A percentile compares a stretch with the other conserved stretches of the same genome.
phyloP scores from a whole-genome alignment of 2,797 vertebrate species.

The Nyctibius grandis region DNA sequence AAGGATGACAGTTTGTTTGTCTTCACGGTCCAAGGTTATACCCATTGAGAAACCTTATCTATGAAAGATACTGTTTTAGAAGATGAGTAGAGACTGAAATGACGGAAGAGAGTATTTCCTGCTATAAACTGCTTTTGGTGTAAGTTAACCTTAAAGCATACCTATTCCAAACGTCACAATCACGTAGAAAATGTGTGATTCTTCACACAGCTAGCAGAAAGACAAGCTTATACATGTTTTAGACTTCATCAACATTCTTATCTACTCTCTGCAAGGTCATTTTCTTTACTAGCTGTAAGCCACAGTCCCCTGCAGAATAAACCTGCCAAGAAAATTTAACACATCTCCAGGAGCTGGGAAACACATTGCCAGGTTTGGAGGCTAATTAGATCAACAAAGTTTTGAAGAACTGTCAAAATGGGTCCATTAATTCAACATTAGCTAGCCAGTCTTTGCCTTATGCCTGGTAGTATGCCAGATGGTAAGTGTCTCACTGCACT shows the following conservation, averaged over 20 bases:
- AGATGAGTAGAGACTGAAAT: not conserved
- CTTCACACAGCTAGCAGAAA: not conserved
- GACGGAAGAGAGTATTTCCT: not conserved
- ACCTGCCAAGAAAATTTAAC: not conserved
- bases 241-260: not conserved
- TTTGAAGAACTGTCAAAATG: not conserved
- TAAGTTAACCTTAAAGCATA: not conserved
- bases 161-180: not conserved
- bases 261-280: not conserved
- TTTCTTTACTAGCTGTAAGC: not conserved
- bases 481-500: not conserved
- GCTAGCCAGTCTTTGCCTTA: not conserved
- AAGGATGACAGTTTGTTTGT: slow-evolving; percentile 1
- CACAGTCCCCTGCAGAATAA: not conserved
- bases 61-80: not conserved
- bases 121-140: not conserved
- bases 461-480: not conserved
- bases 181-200: not conserved
- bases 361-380: not conserved
- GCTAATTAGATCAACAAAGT: not conserved
- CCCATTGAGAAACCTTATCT: slow-evolving; percentile 37
- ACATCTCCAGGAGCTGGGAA: not conserved
- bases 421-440: not conserved
- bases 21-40: slow-evolving; percentile 28
- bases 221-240: not conserved